Evolutionary conservation across 2,113 vertebrate genomes (phyloP).

Genomic region (Cyanoliseus patagonus): DNA sequence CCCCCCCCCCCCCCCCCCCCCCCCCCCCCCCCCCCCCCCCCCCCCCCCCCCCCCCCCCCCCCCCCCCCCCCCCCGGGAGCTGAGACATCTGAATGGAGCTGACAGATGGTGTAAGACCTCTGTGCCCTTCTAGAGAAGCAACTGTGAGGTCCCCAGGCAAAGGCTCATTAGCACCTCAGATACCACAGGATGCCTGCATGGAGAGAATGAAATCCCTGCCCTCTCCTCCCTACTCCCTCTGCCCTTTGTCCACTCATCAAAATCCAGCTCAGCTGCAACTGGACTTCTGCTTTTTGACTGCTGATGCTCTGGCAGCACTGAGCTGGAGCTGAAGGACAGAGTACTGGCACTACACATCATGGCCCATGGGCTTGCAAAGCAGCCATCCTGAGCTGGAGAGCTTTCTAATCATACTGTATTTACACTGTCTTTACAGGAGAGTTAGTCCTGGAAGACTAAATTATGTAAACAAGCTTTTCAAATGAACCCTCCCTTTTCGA

Average conservation of each 20-base stretch:
- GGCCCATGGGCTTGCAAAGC: background rate
- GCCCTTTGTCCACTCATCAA: fast-evolving
- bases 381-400: background rate
- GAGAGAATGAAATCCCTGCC: background rate
- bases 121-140: background rate
- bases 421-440: background rate
- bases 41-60: no score
- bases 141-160: background rate
- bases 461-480: background rate
- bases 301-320: background rate
- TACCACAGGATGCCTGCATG: background rate
- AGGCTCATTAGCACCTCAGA: background rate
- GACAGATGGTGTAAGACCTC: slow-evolving; percentile 22
- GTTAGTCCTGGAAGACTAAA: background rate
- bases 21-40: no score
- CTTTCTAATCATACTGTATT: background rate
- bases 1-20: no score
- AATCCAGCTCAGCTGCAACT: background rate
- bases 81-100: background rate
- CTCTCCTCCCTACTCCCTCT: background rate
- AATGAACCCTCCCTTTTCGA: background rate
- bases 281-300: background rate
- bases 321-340: background rate
- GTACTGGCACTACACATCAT: background rate
- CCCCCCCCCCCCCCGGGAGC: no score